A percentile compares a stretch with the other conserved stretches of the same genome.
These are phyloP conservation scores for Mirounga angustirostris DNA, from an alignment of 2,113 vertebrate genomes.

Conservation along the genomic window DNA sequence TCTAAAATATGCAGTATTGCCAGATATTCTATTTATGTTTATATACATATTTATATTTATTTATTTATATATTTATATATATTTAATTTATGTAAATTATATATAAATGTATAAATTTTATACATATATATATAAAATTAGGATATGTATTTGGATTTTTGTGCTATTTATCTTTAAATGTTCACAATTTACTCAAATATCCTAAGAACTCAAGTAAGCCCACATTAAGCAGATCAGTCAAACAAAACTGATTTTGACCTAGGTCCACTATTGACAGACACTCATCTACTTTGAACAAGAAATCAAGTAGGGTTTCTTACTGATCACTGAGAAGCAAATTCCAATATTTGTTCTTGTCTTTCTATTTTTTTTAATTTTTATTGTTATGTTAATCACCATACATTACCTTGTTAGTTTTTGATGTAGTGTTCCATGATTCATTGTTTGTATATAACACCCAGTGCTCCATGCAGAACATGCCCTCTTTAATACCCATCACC, in stretches of 20 bases:
- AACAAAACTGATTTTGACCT: background rate
- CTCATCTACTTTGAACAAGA: background rate
- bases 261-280: background rate
- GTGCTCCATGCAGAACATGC: too few species aligned
- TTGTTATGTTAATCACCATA: too few species aligned
- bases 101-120: too few species aligned
- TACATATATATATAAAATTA: background rate
- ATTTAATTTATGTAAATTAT: too few species aligned
- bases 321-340: background rate
- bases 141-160: background rate
- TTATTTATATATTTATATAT: background rate
- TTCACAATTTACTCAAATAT: background rate
- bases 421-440: too few species aligned
- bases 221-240: background rate
- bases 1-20: background rate
- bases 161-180: background rate
- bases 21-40: background rate
- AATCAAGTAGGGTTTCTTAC: background rate
- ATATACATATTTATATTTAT: too few species aligned
- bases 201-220: background rate
- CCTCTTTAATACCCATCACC: too few species aligned
- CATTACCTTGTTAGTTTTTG: too few species aligned
- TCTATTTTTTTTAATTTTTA: background rate
- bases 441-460: too few species aligned
- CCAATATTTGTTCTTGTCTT: background rate